Evolutionary conservation across 1,140 invertebrate genomes (phyloP).

Genomic region (Arctopsyche grandis): DNA sequence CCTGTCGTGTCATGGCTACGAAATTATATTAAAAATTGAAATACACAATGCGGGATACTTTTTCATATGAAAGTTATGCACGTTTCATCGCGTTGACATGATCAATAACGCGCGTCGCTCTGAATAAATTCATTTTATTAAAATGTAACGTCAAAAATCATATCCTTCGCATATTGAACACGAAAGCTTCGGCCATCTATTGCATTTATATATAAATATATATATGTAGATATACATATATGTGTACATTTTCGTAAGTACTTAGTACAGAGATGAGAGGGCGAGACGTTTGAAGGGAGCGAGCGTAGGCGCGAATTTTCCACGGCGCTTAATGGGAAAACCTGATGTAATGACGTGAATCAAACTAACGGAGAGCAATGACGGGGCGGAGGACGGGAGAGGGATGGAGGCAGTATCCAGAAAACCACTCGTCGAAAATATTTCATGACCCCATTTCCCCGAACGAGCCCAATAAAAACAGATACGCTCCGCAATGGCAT

Average conservation of each 20-base stretch:
- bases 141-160: too few relatives aligned
- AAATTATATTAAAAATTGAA: too few relatives aligned
- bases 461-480: slow-evolving; percentile 34
- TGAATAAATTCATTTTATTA: too few relatives aligned
- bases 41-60: too few relatives aligned
- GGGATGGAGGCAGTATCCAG: background rate
- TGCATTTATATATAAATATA: background rate
- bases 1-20: too few relatives aligned
- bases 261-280: too few relatives aligned
- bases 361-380: slow-evolving; percentile 5
- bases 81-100: too few relatives aligned
- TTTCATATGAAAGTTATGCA: too few relatives aligned
- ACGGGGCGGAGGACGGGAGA: background rate
- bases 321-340: slow-evolving; percentile 26
- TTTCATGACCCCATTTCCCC: slow-evolving; percentile 34
- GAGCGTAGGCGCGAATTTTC: slow-evolving; percentile 4
- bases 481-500: slow-evolving; percentile 17
- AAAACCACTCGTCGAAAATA: slow-evolving; percentile 30
- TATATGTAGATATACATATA: background rate
- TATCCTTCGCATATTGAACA: too few relatives aligned
- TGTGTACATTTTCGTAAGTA: too few relatives aligned
- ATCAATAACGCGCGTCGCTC: too few relatives aligned
- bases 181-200: too few relatives aligned
- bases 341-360: slow-evolving; percentile 32
- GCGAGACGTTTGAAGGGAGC: background rate